Evolutionary conservation across 2,113 vertebrate genomes (phyloP).

Genomic region (Tragulus kanchil): DNA sequence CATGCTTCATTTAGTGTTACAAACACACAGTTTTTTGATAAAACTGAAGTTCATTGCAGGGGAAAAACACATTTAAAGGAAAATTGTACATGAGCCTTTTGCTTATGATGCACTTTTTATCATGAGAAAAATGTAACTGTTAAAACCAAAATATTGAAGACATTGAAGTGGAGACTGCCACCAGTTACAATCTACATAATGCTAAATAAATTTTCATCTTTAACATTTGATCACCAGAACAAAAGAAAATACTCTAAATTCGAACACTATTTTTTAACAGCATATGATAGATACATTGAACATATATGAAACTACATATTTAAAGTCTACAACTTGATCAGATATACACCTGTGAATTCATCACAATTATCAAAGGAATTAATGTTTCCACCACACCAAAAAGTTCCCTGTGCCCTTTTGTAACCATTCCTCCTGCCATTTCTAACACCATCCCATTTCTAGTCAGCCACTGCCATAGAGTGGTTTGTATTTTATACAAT

Average conservation of each 20-base stretch:
- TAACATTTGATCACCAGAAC: background rate
- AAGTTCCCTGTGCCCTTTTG: background rate
- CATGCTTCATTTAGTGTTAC: background rate
- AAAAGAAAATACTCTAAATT: constrained; percentile 38
- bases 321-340: background rate
- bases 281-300: background rate
- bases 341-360: background rate
- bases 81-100: background rate
- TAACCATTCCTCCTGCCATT: background rate
- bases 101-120: background rate
- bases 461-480: background rate
- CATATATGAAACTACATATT: background rate
- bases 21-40: background rate
- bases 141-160: background rate
- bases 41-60: background rate
- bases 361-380: background rate
- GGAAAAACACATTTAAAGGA: background rate
- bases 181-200: background rate
- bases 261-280: background rate
- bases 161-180: background rate
- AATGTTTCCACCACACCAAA: background rate
- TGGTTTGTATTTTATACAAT: background rate
- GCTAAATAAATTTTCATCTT: background rate
- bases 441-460: background rate
- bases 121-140: background rate